Evolutionary conservation across 2,888 invertebrate species (phyloP), one percentile per base, ranked within the genome.

Genomic region (Drosophila prostipennis): DNA sequence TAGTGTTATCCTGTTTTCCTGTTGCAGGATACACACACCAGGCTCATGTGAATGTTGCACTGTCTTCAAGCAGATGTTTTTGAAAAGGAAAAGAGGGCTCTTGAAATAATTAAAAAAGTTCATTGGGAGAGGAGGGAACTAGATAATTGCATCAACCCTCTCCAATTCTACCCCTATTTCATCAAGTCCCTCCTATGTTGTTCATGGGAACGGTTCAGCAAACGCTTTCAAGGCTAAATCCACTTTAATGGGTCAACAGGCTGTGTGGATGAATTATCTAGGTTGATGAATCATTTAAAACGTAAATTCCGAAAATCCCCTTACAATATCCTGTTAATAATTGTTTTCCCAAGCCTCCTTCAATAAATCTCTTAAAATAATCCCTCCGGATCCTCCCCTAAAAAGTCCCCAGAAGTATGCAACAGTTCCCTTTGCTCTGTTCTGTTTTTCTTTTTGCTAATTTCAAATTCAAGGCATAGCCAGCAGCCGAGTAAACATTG

Each of bases 101-200:
- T 74, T 34, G 14, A 55, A 58, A 51, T 79, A 86, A 88, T 86
- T 74, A 68, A 79, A 77, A 80, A 77, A 87, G 77, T 85, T 87
- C 16, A 29, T 29, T 19, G 13, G 29, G 14, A 34, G 53, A 46
- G 34, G 54, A 29, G 43, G 43, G 40, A 32, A 48, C 16, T 40
- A 49, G 56, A 43, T 43, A 52, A 60, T 26, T 49, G 43, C 46
- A 39, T 23, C 48, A 78, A 39, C 59, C 43, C 32, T n/a, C 10
- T 29, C 55, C 37, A 14, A 26, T 34, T 13, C 36, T 23, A 14
- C 26, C 16, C 19, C 57, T 4, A 36, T 39, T 46, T 23, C 32
- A 26, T 26, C 26, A 5, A 2, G 2, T 14, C 4, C 45, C 45
- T 26, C 37, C 45, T 39, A n/a, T 14, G 39, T 59, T 40, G 57